A percentile compares a stretch with the other conserved stretches of the same genome.
Conservation (phyloP, 2,113 vertebrate species). For the Malurus melanocephalus region DNA sequence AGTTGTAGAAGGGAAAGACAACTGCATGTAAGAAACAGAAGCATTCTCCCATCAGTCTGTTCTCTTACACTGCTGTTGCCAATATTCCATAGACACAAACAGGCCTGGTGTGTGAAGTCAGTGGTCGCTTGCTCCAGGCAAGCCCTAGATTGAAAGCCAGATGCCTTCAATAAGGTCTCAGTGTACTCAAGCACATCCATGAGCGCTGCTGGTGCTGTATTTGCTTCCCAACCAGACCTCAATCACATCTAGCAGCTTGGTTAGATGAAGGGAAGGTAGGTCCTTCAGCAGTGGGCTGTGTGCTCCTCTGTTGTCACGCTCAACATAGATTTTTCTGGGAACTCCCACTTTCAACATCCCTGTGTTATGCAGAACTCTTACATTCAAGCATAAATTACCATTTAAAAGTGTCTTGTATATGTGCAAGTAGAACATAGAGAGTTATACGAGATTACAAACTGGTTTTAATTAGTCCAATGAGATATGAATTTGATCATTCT, state of each 20-base stretch:
- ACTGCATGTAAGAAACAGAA: background rate
- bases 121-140: background rate
- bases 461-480: background rate
- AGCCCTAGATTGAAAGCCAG: background rate
- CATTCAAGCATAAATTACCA: background rate
- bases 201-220: background rate
- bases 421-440: background rate
- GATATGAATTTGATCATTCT: accelerated
- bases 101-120: background rate
- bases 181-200: background rate
- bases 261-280: background rate
- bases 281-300: background rate
- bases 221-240: background rate
- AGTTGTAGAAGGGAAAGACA: background rate
- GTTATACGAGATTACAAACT: background rate
- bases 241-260: background rate
- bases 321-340: background rate
- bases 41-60: background rate
- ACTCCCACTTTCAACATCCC: background rate
- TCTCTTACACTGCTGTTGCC: background rate
- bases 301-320: background rate
- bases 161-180: background rate
- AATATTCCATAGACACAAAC: background rate
- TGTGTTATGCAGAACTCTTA: background rate
- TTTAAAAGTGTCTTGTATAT: background rate